Base-by-base conservation (phyloP, 2,888 invertebrate species). In the Meiosimyza platycephala region DNA sequence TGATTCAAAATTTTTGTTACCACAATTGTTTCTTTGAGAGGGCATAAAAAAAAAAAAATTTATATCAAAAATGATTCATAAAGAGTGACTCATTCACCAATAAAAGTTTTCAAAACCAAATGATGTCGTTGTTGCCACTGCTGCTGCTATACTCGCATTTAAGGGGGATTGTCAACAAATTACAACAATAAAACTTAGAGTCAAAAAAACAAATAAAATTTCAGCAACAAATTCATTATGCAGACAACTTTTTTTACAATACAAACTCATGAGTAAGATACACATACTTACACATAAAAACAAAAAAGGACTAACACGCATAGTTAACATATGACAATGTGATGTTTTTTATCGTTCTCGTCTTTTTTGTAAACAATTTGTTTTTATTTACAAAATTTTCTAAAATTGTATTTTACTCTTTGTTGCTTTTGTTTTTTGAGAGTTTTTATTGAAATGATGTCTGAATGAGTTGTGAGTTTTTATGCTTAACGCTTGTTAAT, bases 121-220 rank as follows among this genome's bases (percentile, higher is more conserved):
- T 76, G 76, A 76, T 74, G 74, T 74, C 73, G 74, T 76, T 74
- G 74, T 76, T 74, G 71, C 22, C 16, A 65, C 51, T 15, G 40
- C 22, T 71, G 47, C 51, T 48, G 70, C 5, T 40, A 40, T 40
- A 28, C 28, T 28, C 28, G 4, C 28, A 28, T 40, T 40, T 40
- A 9, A n/a, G 40, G 40, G 6, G 40, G 40, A 40, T 9, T 40
- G 40, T 40, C 40, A 40, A 40, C 40, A 40, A 40, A 40, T 40
- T 40, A 40, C 40, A 40, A 40, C 40, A 40, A 40, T 40, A 40
- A 40, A 40, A 40, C 40, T 40, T 40, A 40, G 9, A 2, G 6
- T 16, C 13, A 60, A 28, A 60, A 60, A 60, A 15, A 40, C 15
- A n/a, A 40, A 5, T n/a, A 40, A 60, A 33, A 62, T 47, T 47